Conservation (phyloP, 2,113 vertebrate genomes). For the Syngnathus floridae region DNA sequence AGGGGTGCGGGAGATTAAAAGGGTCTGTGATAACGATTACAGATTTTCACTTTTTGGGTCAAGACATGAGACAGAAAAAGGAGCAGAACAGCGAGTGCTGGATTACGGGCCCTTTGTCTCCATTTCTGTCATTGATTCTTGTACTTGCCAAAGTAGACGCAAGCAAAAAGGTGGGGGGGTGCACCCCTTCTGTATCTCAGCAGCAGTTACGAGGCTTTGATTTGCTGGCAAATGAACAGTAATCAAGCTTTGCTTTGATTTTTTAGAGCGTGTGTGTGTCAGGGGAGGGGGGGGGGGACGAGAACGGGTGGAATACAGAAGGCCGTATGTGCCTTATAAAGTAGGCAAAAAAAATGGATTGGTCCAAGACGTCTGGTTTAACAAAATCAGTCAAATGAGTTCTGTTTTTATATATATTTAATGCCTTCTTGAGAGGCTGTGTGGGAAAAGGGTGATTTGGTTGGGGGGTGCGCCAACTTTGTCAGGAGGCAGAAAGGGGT, state of each 20-base stretch:
- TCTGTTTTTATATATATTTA: not conserved
- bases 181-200: constrained; percentile 89
- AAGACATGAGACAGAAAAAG: not conserved
- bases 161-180: constrained; percentile 4
- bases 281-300: not conserved
- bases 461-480: not conserved
- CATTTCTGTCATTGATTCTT: constrained; percentile 2
- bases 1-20: not conserved
- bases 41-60: constrained; percentile 7
- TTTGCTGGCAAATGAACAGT: constrained; percentile 99
- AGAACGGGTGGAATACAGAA: not conserved
- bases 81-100: not conserved
- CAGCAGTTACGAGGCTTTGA: constrained; percentile 99
- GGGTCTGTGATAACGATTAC: constrained; percentile 1
- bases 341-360: not conserved
- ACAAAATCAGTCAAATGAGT: not conserved
- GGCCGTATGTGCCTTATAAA: not conserved
- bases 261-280: not conserved
- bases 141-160: constrained; percentile 65
- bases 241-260: constrained; percentile 72
- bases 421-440: too few relatives aligned
- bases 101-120: constrained; percentile 1
- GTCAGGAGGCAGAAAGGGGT: not conserved
- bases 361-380: not conserved
- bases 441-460: too few relatives aligned